Evolutionary conservation across 1,140 invertebrate genomes (phyloP).

Genomic region (Neodiprion virginianus): DNA sequence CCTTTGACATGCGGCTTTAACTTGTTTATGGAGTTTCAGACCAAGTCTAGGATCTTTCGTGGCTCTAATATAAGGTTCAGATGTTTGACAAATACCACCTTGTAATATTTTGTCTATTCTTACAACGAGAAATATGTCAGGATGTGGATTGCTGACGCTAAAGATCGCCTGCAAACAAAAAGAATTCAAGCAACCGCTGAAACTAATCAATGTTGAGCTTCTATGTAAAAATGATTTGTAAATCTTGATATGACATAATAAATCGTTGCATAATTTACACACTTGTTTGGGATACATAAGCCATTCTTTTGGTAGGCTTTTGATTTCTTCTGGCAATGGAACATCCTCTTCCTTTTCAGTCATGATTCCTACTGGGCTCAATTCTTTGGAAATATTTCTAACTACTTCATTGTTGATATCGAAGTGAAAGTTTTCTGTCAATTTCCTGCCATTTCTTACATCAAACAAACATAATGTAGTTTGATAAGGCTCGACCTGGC

Average conservation of each 20-base stretch:
- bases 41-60: constrained; percentile 80
- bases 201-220: not conserved
- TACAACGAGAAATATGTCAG: constrained; percentile 88
- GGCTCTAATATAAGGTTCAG: constrained; percentile 85
- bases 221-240: too few species aligned
- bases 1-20: constrained; percentile 80
- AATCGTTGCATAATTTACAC: constrained; percentile 48
- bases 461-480: constrained; percentile 88
- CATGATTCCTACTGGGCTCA: constrained; percentile 39
- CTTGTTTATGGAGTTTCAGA: constrained; percentile 83
- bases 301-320: constrained; percentile 70
- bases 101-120: constrained; percentile 92
- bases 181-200: not conserved
- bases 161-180: constrained; percentile 73
- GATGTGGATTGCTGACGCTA: constrained; percentile 82
- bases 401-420: constrained; percentile 81
- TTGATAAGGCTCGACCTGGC: constrained; percentile 93
- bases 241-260: too few species aligned
- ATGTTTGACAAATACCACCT: constrained; percentile 84
- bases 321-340: constrained; percentile 56
- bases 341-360: constrained; percentile 38
- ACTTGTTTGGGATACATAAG: constrained; percentile 68
- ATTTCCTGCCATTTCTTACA: constrained; percentile 81
- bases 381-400: constrained; percentile 64
- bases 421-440: constrained; percentile 94